A percentile compares a stretch with the other conserved stretches of the same genome.
Evolutionary conservation across 2,113 vertebrate species (phyloP).

Genomic region (Vireo altiloquus): DNA sequence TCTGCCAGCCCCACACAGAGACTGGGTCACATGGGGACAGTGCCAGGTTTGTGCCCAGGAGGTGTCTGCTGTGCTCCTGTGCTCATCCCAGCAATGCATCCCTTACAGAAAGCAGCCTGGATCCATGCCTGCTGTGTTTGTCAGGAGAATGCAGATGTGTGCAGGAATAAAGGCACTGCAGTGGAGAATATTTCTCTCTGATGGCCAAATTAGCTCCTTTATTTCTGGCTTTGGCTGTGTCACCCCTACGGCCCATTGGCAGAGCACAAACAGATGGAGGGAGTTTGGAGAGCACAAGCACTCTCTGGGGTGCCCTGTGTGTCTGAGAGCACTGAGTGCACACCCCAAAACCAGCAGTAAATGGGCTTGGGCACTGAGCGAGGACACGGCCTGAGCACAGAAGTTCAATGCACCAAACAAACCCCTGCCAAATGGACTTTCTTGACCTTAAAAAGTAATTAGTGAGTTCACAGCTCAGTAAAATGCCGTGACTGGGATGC

Average conservation of each 20-base stretch:
- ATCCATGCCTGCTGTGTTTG: not conserved
- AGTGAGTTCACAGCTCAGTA: not conserved
- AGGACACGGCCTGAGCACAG: not conserved
- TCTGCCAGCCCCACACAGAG: not conserved
- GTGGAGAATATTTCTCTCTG: not conserved
- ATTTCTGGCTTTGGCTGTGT: not conserved
- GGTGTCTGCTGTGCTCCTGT: not conserved
- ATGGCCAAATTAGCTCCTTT: not conserved
- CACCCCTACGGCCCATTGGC: conserved; percentile 5
- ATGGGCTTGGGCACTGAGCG: not conserved
- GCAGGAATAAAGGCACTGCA: not conserved
- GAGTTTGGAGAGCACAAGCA: not conserved
- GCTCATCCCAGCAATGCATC: not conserved
- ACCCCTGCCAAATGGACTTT: conserved; percentile 30
- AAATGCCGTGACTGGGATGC: not conserved
- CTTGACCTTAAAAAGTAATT: not conserved
- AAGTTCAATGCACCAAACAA: not conserved
- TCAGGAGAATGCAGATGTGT: not conserved
- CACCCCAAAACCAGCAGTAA: not conserved
- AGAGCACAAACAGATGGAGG: conserved; percentile 25
- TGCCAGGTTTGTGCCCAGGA: not conserved
- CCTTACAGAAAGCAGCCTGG: not conserved
- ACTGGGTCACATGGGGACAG: not conserved
- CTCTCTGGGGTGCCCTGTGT: conserved; percentile 4
- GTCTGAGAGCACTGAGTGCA: not conserved